Evolutionary conservation across 1,140 invertebrate genomes (phyloP), one percentile per base, ranked within the genome.

Genomic region (Akabosia matsudoensis): DNA sequence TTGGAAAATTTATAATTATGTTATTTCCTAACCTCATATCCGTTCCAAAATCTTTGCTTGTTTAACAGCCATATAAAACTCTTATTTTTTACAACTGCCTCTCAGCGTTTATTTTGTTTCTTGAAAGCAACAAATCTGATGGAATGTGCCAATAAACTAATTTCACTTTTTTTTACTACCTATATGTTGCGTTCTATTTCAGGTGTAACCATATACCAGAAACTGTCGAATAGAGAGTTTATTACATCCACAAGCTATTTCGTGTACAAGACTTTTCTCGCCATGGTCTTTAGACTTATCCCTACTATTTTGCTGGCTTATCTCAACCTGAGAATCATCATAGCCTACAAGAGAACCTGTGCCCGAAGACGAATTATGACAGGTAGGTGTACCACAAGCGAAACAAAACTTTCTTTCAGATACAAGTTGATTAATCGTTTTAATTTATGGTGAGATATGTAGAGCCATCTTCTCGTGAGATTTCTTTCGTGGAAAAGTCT

Each of bases 291-390:
- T 82, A 90, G 90, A 83, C 85, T 90, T 22, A 87, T 88, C 18
- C 91, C 91, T 1, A 91, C 89, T 0, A 84, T 92, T 26, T 82
- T 91, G 0, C 85, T 92, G 26, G 90, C 89, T 0, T 88, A 87
- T 26, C 85, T 92, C 30, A 92, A 92, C 84, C 82, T 91, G 2
- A 86, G 90, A 51, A 92, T 92, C 79, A 88, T 92, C 84, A 83
- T 90, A 73, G 90, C 90, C 4, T 91, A 91, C 80, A 84, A 90
- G 71, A 86, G 86, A 77, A 90, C 90, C 1, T 91, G 90, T 79
- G 87, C 89, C 73, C 87, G 88, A 14, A 85, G 91, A 22, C 84
- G 90, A 13, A 85, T 88, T 56, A 91, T 91, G 89, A 89, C 89
- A 0, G 76, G 78, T 79, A 31, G 0, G 34, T 75, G 18, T 33